phyloP scores from a whole-genome alignment of 2,888 invertebrate species.

The Stenoptilia bipunctidactyla region DNA sequence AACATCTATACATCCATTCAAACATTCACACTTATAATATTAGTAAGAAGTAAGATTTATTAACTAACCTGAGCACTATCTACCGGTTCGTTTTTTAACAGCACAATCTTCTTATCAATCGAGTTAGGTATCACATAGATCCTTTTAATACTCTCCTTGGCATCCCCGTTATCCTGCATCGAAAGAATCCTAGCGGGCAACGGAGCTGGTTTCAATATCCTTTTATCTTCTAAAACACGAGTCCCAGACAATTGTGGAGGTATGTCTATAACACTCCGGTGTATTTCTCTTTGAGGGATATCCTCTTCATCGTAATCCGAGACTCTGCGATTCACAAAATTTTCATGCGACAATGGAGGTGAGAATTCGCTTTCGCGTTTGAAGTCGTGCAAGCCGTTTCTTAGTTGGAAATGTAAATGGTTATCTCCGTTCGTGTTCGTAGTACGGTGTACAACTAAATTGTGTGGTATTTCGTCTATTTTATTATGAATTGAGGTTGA shows the following conservation, averaged over 20 bases:
- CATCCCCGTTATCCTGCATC: conserved; percentile 38
- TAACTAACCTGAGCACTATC: conserved; percentile 59
- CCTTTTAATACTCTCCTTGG: conserved; percentile 41
- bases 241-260: conserved; percentile 43
- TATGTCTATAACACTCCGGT: conserved; percentile 34
- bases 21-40: too few relatives aligned
- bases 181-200: conserved; percentile 48
- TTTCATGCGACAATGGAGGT: conserved; percentile 41
- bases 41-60: too few relatives aligned
- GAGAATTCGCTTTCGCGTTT: conserved; percentile 38
- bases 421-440: conserved; percentile 48
- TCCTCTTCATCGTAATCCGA: conserved; percentile 59
- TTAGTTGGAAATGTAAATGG: conserved; percentile 25
- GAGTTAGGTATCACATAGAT: conserved; percentile 55
- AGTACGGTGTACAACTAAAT: conserved; percentile 44
- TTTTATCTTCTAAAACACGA: conserved; percentile 42
- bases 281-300: conserved; percentile 33
- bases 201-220: conserved; percentile 56
- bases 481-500: conserved; percentile 39
- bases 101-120: conserved; percentile 74
- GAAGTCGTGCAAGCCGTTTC: conserved; percentile 56
- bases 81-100: conserved; percentile 73
- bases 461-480: conserved; percentile 44
- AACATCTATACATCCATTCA: too few relatives aligned
- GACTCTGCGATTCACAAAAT: conserved; percentile 48